Evolutionary conservation across 2,888 invertebrate species (phyloP).

Genomic region (Spisula solida): DNA sequence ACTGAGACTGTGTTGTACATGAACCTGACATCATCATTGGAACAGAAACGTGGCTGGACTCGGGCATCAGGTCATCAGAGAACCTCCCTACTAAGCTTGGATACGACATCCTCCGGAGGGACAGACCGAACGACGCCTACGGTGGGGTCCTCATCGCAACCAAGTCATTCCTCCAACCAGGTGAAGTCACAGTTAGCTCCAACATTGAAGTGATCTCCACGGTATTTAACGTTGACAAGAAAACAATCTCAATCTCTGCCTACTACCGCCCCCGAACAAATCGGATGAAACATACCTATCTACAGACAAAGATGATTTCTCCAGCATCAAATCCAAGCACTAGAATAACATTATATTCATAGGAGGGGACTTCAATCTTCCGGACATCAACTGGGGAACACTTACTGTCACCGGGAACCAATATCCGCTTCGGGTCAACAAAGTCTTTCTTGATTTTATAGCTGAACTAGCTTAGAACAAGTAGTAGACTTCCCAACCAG

Average conservation of each 20-base stretch:
- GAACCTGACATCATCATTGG: slow-evolving; percentile 29
- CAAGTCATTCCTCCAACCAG: neutral
- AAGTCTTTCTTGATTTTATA: slow-evolving; percentile 35
- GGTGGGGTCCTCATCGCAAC: neutral
- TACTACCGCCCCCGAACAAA: slow-evolving; percentile 38
- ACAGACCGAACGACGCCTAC: neutral
- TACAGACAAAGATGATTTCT: no score
- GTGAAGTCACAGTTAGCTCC: neutral
- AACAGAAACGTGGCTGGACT: slow-evolving; percentile 28
- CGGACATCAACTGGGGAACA: no score
- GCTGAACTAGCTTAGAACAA: slow-evolving; percentile 42
- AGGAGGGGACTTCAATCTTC: no score
- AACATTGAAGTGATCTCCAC: neutral
- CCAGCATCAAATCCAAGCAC: slow-evolving; percentile 34
- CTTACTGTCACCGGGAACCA: slow-evolving; percentile 26
- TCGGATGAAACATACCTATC: slow-evolving; percentile 8
- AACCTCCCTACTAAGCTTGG: neutral
- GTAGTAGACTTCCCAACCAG: slow-evolving; percentile 51
- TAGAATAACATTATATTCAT: slow-evolving; percentile 33
- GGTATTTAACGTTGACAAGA: neutral
- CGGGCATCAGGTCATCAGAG: neutral
- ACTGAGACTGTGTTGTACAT: no score
- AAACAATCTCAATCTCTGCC: neutral
- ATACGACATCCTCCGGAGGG: slow-evolving; percentile 2
- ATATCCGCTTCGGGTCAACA: slow-evolving; percentile 34